Base-by-base conservation (phyloP, 2,113 vertebrate genomes). In the Steatornis caripensis region DNA sequence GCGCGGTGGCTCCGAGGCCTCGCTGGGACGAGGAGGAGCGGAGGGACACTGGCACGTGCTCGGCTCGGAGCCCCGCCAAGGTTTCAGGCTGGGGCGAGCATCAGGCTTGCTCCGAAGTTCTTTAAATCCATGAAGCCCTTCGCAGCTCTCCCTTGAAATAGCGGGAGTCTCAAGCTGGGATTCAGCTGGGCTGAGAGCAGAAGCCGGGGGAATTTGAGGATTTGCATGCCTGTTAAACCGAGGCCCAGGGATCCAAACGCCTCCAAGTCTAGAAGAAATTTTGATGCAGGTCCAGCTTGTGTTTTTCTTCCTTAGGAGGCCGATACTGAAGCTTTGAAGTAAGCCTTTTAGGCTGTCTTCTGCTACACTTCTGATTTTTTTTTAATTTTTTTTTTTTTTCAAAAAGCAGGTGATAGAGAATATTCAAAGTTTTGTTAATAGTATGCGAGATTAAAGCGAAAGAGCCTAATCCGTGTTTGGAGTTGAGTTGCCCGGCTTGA, bases 61-160 rank as follows among this genome's bases (percentile, higher is more conserved):
- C 32, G 6, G 54, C 53, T 53, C 1, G 0, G 74, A 58, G 60
- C 53, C 39, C 30, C 0, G 6, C 18, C 0, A 3, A 78, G 46
- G 9, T 46, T 68, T 57, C 70, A 26, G 71, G 41, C 24, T n/a
- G 14, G 27, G 23, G 12, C 0, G 0, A 68, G 57, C 32, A 12
- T 49, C 43, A 24, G 55, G 22, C 80, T 65, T 2, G 0, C 36
- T 58, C 66, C 32, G 46, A 34, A 46, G 12, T 60, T 49, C 20
- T 65, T 41, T 12, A 27, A 71, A 90, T 45, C 76, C 76, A 48
- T 2, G 2, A 41, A 62, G 22, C 21, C 46, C 75, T 46, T 65
- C 7, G 0, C 8, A 54, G 54, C 15, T 6, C 43, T 78, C n/a
- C 66, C 15, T 8, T 14, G 79, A 64, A 74, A 58, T 0, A 57